Evolutionary conservation across 2,797 vertebrate species (phyloP), one percentile per base, ranked within the genome.

Genomic region (Coregonus ussuriensis): DNA sequence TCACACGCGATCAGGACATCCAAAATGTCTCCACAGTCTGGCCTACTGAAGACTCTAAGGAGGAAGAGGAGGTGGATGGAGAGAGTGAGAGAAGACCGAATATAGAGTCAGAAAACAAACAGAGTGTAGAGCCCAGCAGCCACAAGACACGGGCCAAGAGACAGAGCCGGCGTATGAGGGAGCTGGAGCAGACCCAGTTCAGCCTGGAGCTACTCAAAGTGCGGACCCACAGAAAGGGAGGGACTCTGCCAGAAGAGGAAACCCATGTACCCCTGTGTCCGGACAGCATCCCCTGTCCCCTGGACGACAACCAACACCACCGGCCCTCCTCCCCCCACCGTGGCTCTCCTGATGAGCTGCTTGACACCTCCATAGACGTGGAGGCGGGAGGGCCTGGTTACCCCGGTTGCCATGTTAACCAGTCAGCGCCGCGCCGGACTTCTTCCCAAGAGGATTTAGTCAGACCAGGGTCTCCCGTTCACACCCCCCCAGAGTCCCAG

Each of bases 151-250:
- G 98, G 41, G 96, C 97, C 1, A 99, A 99, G 83, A 94, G 98
- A 77, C 96, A 98, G 88, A 99, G 96, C 89, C 91, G 97, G 62
- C 94, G 98, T 71, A 98, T 98, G 96, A 94, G 98, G 78, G 98
- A 99, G 78, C 91, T 99, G 85, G 97, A 99, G 37, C 98, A 99
- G 88, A 97, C 97, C 0, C 95, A 96, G 75, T 99, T 99, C 89
- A 98, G 97, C 87, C 84, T 99, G 88, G 96, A 98, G 87, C 90
- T 99, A 54, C 94, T 98, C 0, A 99, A 97, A 86, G 97, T 97
- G 15, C 94, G 98, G 6, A 96, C 95, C 84, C 95, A 91, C 0
- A 93, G 95, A 0, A 91, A 92, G 3, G 82, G 81, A 25, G 81
- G 79, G 21, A 66, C 85, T 0, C 54, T 76, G 59, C 75, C 41